phyloP scores from a whole-genome alignment of 2,113 vertebrate genomes.

The Syngnathus typhle region DNA sequence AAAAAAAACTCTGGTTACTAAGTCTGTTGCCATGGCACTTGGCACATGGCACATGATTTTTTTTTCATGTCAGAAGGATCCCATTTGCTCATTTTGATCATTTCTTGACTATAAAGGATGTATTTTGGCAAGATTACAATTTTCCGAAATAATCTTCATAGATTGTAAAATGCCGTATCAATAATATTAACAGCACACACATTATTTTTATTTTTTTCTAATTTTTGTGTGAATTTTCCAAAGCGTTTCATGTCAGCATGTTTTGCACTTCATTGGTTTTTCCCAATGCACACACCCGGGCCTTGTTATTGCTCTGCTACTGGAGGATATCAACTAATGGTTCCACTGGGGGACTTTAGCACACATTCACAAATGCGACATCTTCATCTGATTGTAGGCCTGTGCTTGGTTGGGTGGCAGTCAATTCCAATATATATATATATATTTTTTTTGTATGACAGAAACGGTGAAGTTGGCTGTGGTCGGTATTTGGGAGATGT shows the following conservation, averaged over 20 bases:
- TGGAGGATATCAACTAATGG: conserved; percentile 57
- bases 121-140: neutral
- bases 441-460: neutral
- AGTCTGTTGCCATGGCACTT: conserved; percentile 62
- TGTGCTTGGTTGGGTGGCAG: neutral
- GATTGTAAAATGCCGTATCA: neutral
- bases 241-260: no score
- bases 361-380: conserved; percentile 28
- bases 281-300: conserved; percentile 25
- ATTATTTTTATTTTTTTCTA: no score
- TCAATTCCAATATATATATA: no score
- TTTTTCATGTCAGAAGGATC: conserved; percentile 19
- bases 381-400: neutral
- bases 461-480: neutral
- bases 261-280: conserved; percentile 9
- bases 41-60: conserved; percentile 5
- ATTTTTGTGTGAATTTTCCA: no score
- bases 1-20: conserved; percentile 30
- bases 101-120: no score
- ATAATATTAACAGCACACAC: neutral
- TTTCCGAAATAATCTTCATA: neutral
- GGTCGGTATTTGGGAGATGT: neutral
- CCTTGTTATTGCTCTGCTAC: conserved; percentile 47
- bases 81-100: conserved; percentile 1
- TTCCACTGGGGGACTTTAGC: conserved; percentile 35